Evolutionary conservation across 1,140 invertebrate species (phyloP), one percentile per base, ranked within the genome.

Genomic region (Euwallacea fornicatus): DNA sequence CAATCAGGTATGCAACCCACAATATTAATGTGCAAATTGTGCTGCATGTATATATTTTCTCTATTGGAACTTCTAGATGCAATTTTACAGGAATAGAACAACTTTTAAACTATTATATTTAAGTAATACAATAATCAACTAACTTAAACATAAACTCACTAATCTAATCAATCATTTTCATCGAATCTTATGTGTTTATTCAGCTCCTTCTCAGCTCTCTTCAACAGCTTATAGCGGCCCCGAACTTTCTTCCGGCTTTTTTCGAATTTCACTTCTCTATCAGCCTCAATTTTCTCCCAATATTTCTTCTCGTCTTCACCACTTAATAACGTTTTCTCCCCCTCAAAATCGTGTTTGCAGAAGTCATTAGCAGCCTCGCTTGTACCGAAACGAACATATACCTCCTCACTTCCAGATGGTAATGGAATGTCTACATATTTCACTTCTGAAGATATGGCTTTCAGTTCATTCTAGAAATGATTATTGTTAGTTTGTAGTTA

Each of bases 151-250:
- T 33, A 33, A 33, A 33, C 1, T 33, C 21, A 33, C 21, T 33
- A 33, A 33, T 33, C 21, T 50, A 50, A 50, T 46, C 46, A 63
- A 10, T 76, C 75, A 63, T 62, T 73, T 72, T 88, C 84, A 59
- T 87, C 87, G 62, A 89, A 89, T 75, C 83, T 85, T 10, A 89
- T 88, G 74, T 90, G 88, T 75, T 88, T 89, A 16, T 84, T 85
- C 47, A 87, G 75, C 74, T 82, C 81, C 74, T 86, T 87, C 73
- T 87, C 86, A 10, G 87, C 87, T 68, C 86, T 84, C 62, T 87
- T 88, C 15, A 88, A 75, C n/a, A 90, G 77, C 74, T 89, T 90
- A 66, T 88, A 85, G 13, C 87, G 81, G 2, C 89, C 89, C 50
- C 88, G 83, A 75, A 86, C 85, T 74, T 86, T 86, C 53, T 74